A percentile compares a stretch with the other conserved stretches of the same genome.
phyloP scores from a whole-genome alignment of 2,797 vertebrate species.

The Micromesistius poutassou region DNA sequence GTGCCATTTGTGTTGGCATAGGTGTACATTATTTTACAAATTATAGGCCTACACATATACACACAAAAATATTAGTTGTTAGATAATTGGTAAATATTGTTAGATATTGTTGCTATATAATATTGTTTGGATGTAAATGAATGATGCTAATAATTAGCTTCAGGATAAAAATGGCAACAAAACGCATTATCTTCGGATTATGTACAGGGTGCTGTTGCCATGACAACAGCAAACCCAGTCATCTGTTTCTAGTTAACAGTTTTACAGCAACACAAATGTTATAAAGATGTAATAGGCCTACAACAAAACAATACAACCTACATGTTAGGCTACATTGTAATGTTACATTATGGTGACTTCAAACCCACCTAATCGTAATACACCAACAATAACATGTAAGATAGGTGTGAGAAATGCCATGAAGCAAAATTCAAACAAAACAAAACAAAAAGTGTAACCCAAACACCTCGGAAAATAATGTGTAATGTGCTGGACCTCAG shows the following conservation, averaged over 20 bases:
- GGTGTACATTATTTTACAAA: too few species aligned
- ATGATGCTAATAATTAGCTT: not conserved
- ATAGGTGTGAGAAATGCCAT: too few species aligned
- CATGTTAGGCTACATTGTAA: not conserved
- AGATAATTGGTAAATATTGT: not conserved
- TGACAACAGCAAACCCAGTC: too few species aligned
- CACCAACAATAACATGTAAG: not conserved
- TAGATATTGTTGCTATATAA: not conserved
- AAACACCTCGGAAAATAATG: too few species aligned
- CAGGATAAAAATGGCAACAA: not conserved
- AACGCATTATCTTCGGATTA: too few species aligned
- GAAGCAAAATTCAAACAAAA: too few species aligned
- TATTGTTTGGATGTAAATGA: not conserved
- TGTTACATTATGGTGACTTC: not conserved
- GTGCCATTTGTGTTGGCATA: too few species aligned
- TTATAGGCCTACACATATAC: not conserved
- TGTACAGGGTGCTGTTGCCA: too few species aligned
- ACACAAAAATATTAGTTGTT: not conserved
- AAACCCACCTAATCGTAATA: not conserved
- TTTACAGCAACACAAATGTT: not conserved
- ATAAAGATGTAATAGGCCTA: not conserved
- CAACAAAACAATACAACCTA: not conserved
- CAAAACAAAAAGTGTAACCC: too few species aligned
- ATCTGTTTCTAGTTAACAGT: not conserved
- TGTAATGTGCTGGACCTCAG: too few species aligned